Evolutionary conservation across 2,888 invertebrate genomes (phyloP).

Genomic region (Theristus sp.): DNA sequence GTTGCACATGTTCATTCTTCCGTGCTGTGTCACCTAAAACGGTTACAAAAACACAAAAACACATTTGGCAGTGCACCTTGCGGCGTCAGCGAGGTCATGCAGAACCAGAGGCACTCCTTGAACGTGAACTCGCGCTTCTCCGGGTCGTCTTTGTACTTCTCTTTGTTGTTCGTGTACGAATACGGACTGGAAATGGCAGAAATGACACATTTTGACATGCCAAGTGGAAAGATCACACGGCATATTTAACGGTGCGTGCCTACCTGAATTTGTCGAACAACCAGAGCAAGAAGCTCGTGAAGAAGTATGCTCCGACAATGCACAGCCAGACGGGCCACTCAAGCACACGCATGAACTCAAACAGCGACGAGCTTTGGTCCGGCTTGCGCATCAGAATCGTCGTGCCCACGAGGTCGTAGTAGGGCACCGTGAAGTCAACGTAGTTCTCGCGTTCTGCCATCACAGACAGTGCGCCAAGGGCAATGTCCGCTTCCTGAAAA

Average conservation of each 20-base stretch:
- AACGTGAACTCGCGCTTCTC: slow-evolving; percentile 72
- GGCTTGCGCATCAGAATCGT: slow-evolving; percentile 85
- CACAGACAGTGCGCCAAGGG: slow-evolving; percentile 74
- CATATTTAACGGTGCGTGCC: not conserved
- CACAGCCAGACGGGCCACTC: slow-evolving; percentile 93
- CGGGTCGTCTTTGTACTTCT: slow-evolving; percentile 51
- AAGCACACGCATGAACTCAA: slow-evolving; percentile 72
- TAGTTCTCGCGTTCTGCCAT: slow-evolving; percentile 93
- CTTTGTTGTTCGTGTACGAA: slow-evolving; percentile 76
- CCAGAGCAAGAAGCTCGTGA: slow-evolving; percentile 84
- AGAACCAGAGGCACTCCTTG: slow-evolving; percentile 94
- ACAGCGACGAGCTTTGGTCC: slow-evolving; percentile 68
- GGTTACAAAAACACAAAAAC: too few relatives aligned
- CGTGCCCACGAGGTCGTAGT: slow-evolving; percentile 89
- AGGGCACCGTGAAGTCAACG: slow-evolving; percentile 92
- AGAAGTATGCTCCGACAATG: slow-evolving; percentile 79
- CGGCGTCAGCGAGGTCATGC: slow-evolving; percentile 91
- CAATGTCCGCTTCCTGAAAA: slow-evolving; percentile 62
- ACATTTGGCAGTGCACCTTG: slow-evolving; percentile 43
- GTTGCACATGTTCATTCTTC: not conserved
- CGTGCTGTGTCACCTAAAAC: not conserved
- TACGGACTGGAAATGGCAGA: slow-evolving; percentile 53
- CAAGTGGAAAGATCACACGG: not conserved
- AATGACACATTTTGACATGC: not conserved
- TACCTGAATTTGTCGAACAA: slow-evolving; percentile 66